Percentiles rank a stretch among this genome's conserved stretches.
Evolutionary conservation across 2,888 invertebrate genomes (phyloP).

Genomic region (Lepidonotus clava): DNA sequence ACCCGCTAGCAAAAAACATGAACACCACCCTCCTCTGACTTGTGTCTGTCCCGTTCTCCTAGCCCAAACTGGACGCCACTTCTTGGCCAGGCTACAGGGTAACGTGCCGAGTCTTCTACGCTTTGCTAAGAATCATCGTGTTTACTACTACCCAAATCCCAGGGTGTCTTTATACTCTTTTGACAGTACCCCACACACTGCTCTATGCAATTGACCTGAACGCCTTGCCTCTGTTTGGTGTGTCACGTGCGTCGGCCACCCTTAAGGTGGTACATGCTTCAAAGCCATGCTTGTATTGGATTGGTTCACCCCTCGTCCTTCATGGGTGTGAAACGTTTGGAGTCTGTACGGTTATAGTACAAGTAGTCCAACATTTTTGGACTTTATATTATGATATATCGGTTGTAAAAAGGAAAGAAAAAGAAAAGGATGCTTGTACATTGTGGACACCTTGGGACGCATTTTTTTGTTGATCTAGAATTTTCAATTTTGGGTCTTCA

Average conservation of each 20-base stretch:
- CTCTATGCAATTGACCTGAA: neutral
- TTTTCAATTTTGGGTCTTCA: neutral
- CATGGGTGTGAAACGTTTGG: neutral
- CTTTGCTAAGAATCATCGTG: conserved; percentile 22
- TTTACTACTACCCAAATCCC: neutral
- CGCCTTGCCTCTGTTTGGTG: neutral
- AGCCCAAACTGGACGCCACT: conserved; percentile 51
- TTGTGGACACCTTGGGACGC: neutral
- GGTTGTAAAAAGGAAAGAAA: conserved; percentile 11
- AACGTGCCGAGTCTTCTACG: conserved; percentile 2
- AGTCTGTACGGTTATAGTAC: neutral
- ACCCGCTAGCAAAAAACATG: too few species aligned
- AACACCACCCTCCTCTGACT: conserved; percentile 20
- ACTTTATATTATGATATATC: neutral
- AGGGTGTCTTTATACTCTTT: conserved; percentile 20
- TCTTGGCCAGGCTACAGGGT: conserved; percentile 51
- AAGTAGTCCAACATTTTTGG: neutral
- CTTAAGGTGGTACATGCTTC: conserved; percentile 7
- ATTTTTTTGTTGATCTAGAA: neutral
- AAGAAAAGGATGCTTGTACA: conserved; percentile 29
- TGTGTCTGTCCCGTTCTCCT: neutral
- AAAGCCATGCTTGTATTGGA: neutral
- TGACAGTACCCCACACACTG: neutral
- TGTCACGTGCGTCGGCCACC: neutral
- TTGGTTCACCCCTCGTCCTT: conserved; percentile 13